A percentile compares a stretch with the other conserved stretches of the same genome.
Conservation (phyloP, 2,113 vertebrate genomes). For the Amia ocellicauda region DNA sequence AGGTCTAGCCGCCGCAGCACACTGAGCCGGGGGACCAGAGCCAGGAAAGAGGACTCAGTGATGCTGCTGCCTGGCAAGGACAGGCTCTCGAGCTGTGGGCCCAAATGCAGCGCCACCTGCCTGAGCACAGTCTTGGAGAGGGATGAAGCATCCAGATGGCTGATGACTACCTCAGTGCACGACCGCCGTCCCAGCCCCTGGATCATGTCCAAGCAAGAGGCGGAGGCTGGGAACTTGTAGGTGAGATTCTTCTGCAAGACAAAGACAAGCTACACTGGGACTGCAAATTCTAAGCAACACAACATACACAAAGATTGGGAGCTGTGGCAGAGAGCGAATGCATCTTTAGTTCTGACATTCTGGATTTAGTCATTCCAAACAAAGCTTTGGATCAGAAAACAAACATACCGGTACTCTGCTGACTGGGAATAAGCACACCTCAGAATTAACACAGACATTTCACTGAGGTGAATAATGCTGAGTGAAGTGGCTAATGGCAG, state of each 20-base stretch:
- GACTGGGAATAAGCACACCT: too few species aligned
- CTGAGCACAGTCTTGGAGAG: constrained; percentile 62
- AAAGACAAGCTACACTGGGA: too few species aligned
- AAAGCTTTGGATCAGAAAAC: too few species aligned
- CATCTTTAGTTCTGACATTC: too few species aligned
- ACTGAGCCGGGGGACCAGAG: constrained; percentile 65
- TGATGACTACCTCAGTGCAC: constrained; percentile 62
- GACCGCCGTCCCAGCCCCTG: constrained; percentile 49
- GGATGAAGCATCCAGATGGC: constrained; percentile 66
- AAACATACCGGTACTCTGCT: too few species aligned
- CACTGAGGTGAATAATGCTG: too few species aligned
- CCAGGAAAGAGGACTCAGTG: constrained; percentile 67
- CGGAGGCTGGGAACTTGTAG: constrained; percentile 69
- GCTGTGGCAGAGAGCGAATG: too few species aligned
- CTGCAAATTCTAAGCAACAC: too few species aligned
- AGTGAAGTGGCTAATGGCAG: too few species aligned
- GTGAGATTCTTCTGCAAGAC: constrained; percentile 56
- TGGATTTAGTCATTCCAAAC: too few species aligned
- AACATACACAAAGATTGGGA: too few species aligned
- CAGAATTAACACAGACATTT: too few species aligned
- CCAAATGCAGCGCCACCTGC: constrained; percentile 57
- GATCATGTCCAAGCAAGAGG: constrained; percentile 64
- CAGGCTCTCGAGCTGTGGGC: constrained; percentile 64
- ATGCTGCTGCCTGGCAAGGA: constrained; percentile 67
- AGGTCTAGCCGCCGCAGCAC: constrained; percentile 67